Evolutionary conservation across 2,113 vertebrate genomes (phyloP).

Genomic region (Dascyllus trimaculatus): DNA sequence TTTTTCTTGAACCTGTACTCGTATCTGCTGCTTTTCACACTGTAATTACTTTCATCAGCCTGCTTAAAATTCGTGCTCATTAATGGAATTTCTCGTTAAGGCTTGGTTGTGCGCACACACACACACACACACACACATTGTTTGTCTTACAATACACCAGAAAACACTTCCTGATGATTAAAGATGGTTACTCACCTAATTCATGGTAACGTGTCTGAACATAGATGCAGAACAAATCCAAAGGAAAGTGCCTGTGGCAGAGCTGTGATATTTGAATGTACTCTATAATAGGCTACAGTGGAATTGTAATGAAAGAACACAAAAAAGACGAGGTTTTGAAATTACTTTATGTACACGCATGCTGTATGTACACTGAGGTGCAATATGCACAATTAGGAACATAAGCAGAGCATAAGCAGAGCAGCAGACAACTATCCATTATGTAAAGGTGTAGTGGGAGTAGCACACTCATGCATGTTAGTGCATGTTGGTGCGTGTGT

Average conservation of each 20-base stretch:
- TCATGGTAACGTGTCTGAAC: conserved; percentile 12
- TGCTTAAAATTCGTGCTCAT: conserved; percentile 50
- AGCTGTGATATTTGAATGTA: conserved; percentile 10
- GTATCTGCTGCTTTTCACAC: conserved; percentile 3
- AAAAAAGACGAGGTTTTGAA: background rate
- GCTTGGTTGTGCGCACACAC: conserved; percentile 1
- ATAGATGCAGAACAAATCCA: conserved; percentile 10
- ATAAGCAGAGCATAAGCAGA: no score
- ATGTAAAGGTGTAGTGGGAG: no score
- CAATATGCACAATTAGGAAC: no score
- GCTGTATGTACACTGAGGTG: background rate
- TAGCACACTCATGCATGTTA: no score
- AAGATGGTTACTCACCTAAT: background rate
- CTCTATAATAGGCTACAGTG: background rate
- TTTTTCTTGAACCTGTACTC: conserved; percentile 11
- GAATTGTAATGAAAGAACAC: conserved; percentile 1
- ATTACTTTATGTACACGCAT: conserved; percentile 2
- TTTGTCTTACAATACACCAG: conserved; percentile 13
- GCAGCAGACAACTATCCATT: no score
- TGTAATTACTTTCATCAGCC: conserved; percentile 41
- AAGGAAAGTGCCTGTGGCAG: background rate
- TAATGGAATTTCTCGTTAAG: conserved; percentile 31
- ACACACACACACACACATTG: background rate
- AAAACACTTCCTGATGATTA: conserved; percentile 24
- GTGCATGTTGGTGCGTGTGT: no score